A percentile compares a stretch with the other conserved stretches of the same genome.
Evolutionary conservation across 2,797 vertebrate species (phyloP).

Genomic region (Myotis myotis): DNA sequence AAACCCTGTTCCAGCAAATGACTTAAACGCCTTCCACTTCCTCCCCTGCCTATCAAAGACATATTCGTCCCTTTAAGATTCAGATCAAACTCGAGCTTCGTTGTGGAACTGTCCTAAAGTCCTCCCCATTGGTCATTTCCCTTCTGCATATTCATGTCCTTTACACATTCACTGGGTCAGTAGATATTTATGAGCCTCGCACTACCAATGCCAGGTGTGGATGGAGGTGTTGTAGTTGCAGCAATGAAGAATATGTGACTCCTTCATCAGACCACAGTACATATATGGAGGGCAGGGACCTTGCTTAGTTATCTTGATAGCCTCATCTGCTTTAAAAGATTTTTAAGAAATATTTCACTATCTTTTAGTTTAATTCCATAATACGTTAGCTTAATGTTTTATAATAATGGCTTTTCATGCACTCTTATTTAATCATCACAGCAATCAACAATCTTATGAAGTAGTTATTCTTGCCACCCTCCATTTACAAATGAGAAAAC

Average conservation of each 20-base stretch:
- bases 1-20: neutral
- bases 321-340: neutral
- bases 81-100: neutral
- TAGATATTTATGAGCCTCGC: neutral
- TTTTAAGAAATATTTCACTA: neutral
- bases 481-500: neutral
- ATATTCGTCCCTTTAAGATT: neutral
- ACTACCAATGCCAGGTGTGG: neutral
- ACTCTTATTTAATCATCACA: neutral
- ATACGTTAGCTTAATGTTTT: neutral
- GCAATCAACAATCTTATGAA: neutral
- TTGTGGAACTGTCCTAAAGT: neutral
- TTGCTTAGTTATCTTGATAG: neutral
- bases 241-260: neutral
- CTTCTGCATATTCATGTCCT: neutral
- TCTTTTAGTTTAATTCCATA: slow-evolving; percentile 6
- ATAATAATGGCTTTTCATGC: neutral
- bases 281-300: neutral
- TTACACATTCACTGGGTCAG: neutral
- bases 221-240: neutral
- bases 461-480: neutral
- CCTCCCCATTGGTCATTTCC: neutral
- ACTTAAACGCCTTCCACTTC: neutral
- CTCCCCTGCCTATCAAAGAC: neutral
- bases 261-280: neutral